phyloP scores from a whole-genome alignment of 2,113 vertebrate species.

The Melanostigma gelatinosum region DNA sequence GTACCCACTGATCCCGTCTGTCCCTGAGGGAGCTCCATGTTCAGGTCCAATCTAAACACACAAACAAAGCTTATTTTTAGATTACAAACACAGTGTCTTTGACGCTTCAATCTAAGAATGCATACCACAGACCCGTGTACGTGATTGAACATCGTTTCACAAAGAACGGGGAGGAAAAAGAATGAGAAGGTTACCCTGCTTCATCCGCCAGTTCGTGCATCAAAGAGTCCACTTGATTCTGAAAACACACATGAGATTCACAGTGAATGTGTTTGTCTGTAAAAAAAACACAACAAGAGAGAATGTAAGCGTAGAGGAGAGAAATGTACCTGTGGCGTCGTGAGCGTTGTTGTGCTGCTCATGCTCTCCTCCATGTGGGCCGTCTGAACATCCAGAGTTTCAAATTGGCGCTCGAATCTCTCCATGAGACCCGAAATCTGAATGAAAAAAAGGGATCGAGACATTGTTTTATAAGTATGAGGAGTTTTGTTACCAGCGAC shows the following conservation, averaged over 20 bases:
- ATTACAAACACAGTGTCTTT: not conserved
- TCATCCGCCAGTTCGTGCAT: slow-evolving; percentile 95
- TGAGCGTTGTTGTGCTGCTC: slow-evolving; percentile 96
- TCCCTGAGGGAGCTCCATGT: slow-evolving; percentile 97
- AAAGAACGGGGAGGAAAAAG: not conserved
- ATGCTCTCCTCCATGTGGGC: slow-evolving; percentile 98
- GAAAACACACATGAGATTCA: slow-evolving; percentile 59
- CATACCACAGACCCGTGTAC: not conserved
- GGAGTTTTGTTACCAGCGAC: not conserved
- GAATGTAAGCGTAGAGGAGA: not conserved
- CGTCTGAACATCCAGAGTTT: slow-evolving; percentile 94
- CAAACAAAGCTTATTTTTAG: not conserved
- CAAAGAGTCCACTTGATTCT: slow-evolving; percentile 92
- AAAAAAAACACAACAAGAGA: not conserved
- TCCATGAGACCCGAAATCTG: slow-evolving; percentile 95
- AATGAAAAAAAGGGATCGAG: not conserved
- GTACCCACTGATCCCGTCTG: slow-evolving; percentile 92
- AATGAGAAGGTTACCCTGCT: slow-evolving; percentile 86
- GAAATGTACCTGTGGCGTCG: slow-evolving; percentile 89
- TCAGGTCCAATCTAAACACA: slow-evolving; percentile 90
- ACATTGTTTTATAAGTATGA: not conserved
- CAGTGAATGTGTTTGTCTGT: not conserved
- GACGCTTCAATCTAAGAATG: not conserved
- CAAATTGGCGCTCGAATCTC: slow-evolving; percentile 96
- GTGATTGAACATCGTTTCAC: slow-evolving; percentile 1